Evolutionary conservation across 2,113 vertebrate species (phyloP), one percentile per base, ranked within the genome.

Genomic region (Panthera tigris): DNA sequence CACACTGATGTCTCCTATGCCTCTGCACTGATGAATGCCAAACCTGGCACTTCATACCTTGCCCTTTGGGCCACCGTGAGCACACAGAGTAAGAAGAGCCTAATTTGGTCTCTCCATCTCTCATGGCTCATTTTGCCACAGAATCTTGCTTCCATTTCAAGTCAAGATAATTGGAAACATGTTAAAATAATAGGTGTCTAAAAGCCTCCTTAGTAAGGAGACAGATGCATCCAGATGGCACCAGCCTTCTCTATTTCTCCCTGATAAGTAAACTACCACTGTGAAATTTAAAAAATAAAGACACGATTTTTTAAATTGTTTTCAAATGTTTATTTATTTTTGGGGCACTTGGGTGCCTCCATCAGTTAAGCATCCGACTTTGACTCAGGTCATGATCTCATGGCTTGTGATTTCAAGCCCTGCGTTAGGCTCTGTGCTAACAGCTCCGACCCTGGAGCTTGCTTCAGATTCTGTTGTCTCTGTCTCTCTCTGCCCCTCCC

Each of bases 111-210:
- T 71, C 45, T 76, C 68, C n/a, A 14, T n/a, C 48, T 63, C 55
- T 63, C 39, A 16, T 4, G 21, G 68, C 31, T 93, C 39, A 71
- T 63, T 87, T 91, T 14, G 33, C 19, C 55, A 80, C 25, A 82
- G 57, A 52, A 11, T 50, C 55, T 48, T 83, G 69, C 79, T 94
- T 95, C 74, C 68, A 57, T 86, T 82, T 86, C 23, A 36, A 93
- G 89, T 92, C 33, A 76, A 81, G 78, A 84, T 90, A 71, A 96
- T 27, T 31, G 5, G 63, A 94, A 96, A 66, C 57, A 93, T 3
- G 45, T 69, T 96, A 89, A 93, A 87, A 87, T 41, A 89, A 91
- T 6, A 87, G 80, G 45, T 15, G 11, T 79, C 86, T 71, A 78
- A 16, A 78, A 41, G n/a, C 31, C 86, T 97, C 84, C n/a, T 57